These are phyloP conservation scores for mouse (Mus musculus) DNA, from an alignment of 2,113 vertebrate species.

Conservation along the genomic window GRCm39 chr17:49177501-49178000, in stretches of 20 bases:
- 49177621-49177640: neutral
- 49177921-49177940: neutral
- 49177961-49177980: constrained; percentile 6
- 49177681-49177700: neutral
- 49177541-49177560: neutral
- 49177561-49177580: accelerated
- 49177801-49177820: constrained; percentile 61
- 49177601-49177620: neutral
- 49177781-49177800: constrained; percentile 51
- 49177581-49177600: neutral
- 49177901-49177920: neutral
- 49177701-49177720: neutral
- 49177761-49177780: neutral
- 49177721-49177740: neutral
- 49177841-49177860: neutral
- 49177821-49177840: constrained; percentile 47
- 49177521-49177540: neutral
- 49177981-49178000: neutral
- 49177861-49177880: accelerated
- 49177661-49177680: constrained; percentile 63
- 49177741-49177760: neutral
- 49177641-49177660: constrained; percentile 12
- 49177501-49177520: neutral
- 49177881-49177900: neutral
- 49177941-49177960: neutral